Conservation (phyloP, 1,140 invertebrate genomes). For the Drosophila nannoptera region DNA sequence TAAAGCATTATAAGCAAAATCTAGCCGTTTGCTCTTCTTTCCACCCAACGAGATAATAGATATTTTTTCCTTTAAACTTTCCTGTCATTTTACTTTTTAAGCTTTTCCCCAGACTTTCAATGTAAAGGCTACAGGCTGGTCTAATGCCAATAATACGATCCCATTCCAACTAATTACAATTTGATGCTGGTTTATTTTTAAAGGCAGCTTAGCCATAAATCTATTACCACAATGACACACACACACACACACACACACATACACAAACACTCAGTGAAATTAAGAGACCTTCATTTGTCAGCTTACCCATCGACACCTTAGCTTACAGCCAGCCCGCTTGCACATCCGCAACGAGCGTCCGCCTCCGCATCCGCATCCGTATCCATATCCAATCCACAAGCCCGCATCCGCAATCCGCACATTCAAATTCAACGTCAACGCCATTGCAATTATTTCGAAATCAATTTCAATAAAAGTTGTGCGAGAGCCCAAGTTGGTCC, state of each 20-base stretch:
- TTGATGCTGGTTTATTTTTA: constrained; percentile 52
- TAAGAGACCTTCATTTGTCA: constrained; percentile 33
- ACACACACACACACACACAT: constrained; percentile 32
- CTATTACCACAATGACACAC: constrained; percentile 50
- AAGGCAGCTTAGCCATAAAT: constrained; percentile 54
- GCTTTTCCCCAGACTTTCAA: background rate
- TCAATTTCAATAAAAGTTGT: constrained; percentile 76
- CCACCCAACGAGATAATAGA: too few relatives aligned
- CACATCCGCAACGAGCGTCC: background rate
- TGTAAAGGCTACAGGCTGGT: background rate
- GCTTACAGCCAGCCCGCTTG: background rate
- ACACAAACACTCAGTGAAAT: constrained; percentile 2
- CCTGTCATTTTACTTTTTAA: background rate
- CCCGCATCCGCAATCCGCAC: constrained; percentile 2
- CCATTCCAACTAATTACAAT: constrained; percentile 48
- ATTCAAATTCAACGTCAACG: constrained; percentile 53
- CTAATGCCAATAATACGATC: background rate
- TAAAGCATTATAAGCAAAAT: too few relatives aligned
- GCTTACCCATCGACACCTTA: background rate
- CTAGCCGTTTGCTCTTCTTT: too few relatives aligned
- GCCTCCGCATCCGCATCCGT: constrained; percentile 1
- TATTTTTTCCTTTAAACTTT: background rate
- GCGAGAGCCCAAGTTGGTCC: constrained; percentile 11
- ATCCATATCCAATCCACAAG: too few relatives aligned
- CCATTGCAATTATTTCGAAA: constrained; percentile 73